Conservation (phyloP, 2,797 vertebrate genomes). For the Adrianichthys oophorus region DNA sequence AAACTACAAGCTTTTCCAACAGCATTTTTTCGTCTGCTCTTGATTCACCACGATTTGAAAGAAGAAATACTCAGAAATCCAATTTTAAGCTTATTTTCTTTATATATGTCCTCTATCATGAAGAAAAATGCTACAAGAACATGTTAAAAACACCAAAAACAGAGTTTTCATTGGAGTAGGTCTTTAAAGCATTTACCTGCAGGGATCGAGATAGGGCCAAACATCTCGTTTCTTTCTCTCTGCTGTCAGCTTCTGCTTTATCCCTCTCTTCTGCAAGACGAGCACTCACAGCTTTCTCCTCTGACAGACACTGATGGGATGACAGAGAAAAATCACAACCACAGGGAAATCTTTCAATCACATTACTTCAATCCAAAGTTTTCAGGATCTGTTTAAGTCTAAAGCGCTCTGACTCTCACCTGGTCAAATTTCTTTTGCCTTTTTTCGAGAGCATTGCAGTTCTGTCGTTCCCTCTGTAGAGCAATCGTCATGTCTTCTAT, state of each 20-base stretch:
- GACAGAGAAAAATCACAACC: constrained; percentile 2
- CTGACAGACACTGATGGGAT: constrained; percentile 79
- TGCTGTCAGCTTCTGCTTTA: constrained; percentile 86
- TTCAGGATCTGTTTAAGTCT: neutral
- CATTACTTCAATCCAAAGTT: neutral
- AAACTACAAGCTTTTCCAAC: no score
- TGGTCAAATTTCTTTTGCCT: constrained; percentile 95
- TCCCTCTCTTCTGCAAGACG: constrained; percentile 87
- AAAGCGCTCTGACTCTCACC: constrained; percentile 60
- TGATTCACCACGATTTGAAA: no score
- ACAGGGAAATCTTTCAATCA: neutral
- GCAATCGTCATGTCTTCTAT: constrained; percentile 88
- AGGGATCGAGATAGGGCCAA: constrained; percentile 82
- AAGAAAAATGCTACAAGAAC: no score
- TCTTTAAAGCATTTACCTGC: constrained; percentile 63
- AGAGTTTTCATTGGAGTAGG: no score
- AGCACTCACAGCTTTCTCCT: constrained; percentile 87
- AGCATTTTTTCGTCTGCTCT: no score
- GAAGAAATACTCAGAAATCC: no score
- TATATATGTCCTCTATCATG: no score
- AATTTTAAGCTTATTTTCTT: no score
- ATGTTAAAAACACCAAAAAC: no score
- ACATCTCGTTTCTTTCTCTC: constrained; percentile 88
- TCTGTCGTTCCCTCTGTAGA: constrained; percentile 88
- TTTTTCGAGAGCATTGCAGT: constrained; percentile 86